phyloP scores from a whole-genome alignment of 2,113 vertebrate genomes.

The Pachycephala philippinensis region DNA sequence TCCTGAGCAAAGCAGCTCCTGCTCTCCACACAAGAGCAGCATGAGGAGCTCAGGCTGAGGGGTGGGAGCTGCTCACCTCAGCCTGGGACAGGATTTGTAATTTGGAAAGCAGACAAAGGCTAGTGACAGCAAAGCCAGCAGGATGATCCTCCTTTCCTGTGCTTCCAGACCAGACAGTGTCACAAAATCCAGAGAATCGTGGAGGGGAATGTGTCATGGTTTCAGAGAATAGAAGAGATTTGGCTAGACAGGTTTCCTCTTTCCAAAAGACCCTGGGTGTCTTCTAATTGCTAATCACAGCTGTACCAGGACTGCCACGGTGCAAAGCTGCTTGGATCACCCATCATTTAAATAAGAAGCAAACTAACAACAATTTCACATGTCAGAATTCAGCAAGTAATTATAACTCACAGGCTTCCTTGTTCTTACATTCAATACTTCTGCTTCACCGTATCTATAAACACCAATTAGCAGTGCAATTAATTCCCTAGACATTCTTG shows the following conservation, averaged over 20 bases:
- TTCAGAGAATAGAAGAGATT: neutral
- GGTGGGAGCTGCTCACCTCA: neutral
- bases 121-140: neutral
- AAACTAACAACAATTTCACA: constrained; percentile 12
- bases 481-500: constrained; percentile 55
- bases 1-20: neutral
- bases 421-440: constrained; percentile 62
- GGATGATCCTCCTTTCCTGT: neutral
- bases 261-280: neutral
- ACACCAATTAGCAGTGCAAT: constrained; percentile 50
- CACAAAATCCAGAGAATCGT: neutral
- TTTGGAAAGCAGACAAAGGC: neutral
- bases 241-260: neutral
- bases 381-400: constrained; percentile 17
- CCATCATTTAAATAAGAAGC: constrained; percentile 2
- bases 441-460: constrained; percentile 42
- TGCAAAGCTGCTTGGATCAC: constrained; percentile 28
- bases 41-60: neutral
- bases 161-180: neutral
- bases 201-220: neutral
- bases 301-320: neutral
- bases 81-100: neutral
- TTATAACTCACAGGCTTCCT: constrained; percentile 33
- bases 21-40: neutral
- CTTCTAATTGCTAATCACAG: neutral